Conservation (phyloP, 1,140 invertebrate genomes). For the Ceratina australensis region DNA sequence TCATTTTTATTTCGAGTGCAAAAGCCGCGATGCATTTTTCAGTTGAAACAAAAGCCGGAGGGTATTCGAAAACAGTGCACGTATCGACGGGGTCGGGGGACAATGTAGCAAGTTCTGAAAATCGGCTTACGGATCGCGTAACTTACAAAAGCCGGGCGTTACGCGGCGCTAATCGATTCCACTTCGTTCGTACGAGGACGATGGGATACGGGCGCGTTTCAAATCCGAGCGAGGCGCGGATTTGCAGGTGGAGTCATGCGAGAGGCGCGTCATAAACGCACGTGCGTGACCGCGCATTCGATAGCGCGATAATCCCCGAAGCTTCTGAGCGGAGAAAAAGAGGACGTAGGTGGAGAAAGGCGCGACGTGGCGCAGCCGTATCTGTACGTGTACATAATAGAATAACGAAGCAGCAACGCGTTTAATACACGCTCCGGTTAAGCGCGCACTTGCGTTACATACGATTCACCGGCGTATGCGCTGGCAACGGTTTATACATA, state of each 20-base stretch:
- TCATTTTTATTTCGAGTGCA: conserved; percentile 17
- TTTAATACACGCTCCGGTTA: conserved; percentile 9
- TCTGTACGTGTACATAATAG: conserved; percentile 31
- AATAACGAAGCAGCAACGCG: conserved; percentile 16
- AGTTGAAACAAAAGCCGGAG: background rate
- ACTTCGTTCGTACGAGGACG: conserved; percentile 53
- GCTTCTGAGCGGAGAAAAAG: conserved; percentile 54
- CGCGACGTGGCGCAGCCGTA: conserved; percentile 29
- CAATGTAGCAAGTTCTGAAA: background rate
- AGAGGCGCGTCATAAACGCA: conserved; percentile 54
- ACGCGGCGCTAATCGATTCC: conserved; percentile 54
- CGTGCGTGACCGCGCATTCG: conserved; percentile 66
- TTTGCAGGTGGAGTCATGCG: conserved; percentile 68
- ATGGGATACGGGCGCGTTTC: conserved; percentile 58
- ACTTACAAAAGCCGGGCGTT: conserved; percentile 20
- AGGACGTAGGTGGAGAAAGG: conserved; percentile 55
- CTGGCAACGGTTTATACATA: background rate
- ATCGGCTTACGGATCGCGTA: conserved; percentile 41
- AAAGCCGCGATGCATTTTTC: background rate
- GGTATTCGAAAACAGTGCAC: background rate
- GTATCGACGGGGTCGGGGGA: too few relatives aligned
- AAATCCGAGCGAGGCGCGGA: conserved; percentile 56
- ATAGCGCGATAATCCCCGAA: conserved; percentile 63
- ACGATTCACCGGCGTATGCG: background rate
- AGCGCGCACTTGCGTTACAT: conserved; percentile 21